Percentiles rank a stretch among this genome's conserved stretches.
These are phyloP conservation scores for Epizoanthus illoricatus DNA, from an alignment of 92 coral and sea anemone genomes.

Conservation along the genomic window DNA sequence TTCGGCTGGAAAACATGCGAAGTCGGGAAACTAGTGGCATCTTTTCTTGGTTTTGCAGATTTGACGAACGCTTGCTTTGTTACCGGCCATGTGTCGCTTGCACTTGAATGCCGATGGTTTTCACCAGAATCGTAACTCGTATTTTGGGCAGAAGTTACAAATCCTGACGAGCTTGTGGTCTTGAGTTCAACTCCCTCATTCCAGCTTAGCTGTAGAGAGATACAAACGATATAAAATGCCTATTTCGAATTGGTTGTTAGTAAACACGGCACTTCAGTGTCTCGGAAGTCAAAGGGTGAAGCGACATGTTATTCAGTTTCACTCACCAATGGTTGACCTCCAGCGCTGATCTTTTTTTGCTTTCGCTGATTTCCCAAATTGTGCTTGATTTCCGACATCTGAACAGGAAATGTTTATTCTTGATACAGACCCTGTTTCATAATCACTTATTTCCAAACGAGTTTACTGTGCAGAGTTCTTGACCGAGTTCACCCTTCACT, in stretches of 20 bases:
- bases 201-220: constrained; percentile 78
- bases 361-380: constrained; percentile 72
- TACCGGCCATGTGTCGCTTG: constrained; percentile 55
- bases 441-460: background rate
- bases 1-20: constrained; percentile 67
- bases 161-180: constrained; percentile 66
- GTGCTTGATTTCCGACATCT: constrained; percentile 71
- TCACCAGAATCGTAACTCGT: constrained; percentile 54
- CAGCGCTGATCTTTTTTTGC: constrained; percentile 66
- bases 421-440: constrained; percentile 13
- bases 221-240: background rate
- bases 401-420: constrained; percentile 33
- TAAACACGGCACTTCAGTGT: constrained; percentile 1
- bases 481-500: constrained; percentile 22
- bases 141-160: constrained; percentile 74
- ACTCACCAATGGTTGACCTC: constrained; percentile 85
- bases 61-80: constrained; percentile 69
- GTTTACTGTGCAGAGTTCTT: constrained; percentile 22
- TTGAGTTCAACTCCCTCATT: constrained; percentile 72
- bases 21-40: constrained; percentile 52
- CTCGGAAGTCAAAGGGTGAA: constrained; percentile 7
- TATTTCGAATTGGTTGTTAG: constrained; percentile 10
- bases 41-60: constrained; percentile 42
- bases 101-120: constrained; percentile 63
- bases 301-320: too few relatives aligned